These are phyloP conservation scores for Antheraea assamensis DNA, from an alignment of 2,888 invertebrate genomes.

Conservation along the genomic window DNA sequence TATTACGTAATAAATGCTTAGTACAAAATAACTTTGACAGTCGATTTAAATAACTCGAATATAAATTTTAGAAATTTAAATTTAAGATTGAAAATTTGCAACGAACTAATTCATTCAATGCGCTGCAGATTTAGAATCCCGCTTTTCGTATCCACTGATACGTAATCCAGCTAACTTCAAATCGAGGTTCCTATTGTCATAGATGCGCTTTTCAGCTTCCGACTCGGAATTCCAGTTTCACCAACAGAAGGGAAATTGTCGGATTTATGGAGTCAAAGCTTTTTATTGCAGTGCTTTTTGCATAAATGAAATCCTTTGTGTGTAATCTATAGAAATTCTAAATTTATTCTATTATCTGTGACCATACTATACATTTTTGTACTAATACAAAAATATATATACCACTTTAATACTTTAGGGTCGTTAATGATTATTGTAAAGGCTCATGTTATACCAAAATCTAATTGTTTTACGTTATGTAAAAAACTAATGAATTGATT, in stretches of 20 bases:
- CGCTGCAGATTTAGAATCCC: background rate
- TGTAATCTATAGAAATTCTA: background rate
- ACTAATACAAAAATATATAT: background rate
- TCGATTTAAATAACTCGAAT: background rate
- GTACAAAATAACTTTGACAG: too few relatives aligned
- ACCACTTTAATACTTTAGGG: background rate
- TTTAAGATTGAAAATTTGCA: background rate
- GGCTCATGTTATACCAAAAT: background rate
- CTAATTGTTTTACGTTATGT: background rate
- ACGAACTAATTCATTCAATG: background rate
- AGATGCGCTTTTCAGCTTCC: constrained; percentile 18
- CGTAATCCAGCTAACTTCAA: constrained; percentile 17
- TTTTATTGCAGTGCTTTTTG: constrained; percentile 9
- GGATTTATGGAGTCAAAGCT: constrained; percentile 28
- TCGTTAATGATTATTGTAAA: background rate
- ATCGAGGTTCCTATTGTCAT: constrained; percentile 14
- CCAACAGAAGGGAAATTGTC: constrained; percentile 43
- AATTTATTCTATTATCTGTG: too few relatives aligned
- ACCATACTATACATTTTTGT: background rate
- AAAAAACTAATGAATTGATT: background rate
- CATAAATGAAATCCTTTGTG: background rate
- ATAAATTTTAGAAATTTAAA: background rate
- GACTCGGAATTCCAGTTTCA: constrained; percentile 28
- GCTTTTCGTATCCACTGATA: constrained; percentile 1
- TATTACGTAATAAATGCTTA: too few relatives aligned